Base-by-base conservation (phyloP, 2,888 invertebrate genomes). In the Galerucella calmariensis region DNA sequence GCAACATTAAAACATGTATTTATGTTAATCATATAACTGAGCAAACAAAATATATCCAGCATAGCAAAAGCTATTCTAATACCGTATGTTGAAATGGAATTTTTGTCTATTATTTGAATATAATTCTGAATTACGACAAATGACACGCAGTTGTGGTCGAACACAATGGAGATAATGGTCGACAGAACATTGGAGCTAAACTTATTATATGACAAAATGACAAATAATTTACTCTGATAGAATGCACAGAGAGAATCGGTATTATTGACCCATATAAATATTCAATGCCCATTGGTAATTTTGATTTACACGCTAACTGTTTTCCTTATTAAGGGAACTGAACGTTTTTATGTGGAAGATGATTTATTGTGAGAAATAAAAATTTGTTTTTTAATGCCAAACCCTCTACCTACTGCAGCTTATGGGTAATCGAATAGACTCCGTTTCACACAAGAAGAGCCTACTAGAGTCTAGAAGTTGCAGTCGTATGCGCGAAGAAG, bases 181-280 rank as follows among this genome's bases (percentile, higher is more conserved):
- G 51, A 46, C 61, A 51, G 62, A 69, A 70, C 67, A 70, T 67
- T 74, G 61, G 59, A 74, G 66, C 66, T 58, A 66, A 63, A 77
- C 65, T 75, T 73, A 77, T 73, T 69, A 62, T 67, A 69, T 62
- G 67, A 20, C 51, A 35, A 69, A 69, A 59, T 67, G 70, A 65
- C 70, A 75, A 65, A 75, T 75, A 73, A 67, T 48, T 71, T 59
- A 63, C 68, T 67, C 46, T 62, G 24, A 66, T 74, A 67, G 24
- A 74, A 75, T 68, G 67, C 46, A 51, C 71, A 68, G 44, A 24
- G 11, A 69, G 46, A 68, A 68, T 73, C 63, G 67, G 56, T 71
- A 74, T 72, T 67, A 69, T 72, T 74, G 72, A 77, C 73, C 77
- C 66, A 77, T 75, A 72, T 77, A 75, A 77, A 77, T 74, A 74